A percentile compares a stretch with the other conserved stretches of the same genome.
Evolutionary conservation across 2,797 vertebrate species (phyloP).

Genomic region (Thalassophryne amazonica): DNA sequence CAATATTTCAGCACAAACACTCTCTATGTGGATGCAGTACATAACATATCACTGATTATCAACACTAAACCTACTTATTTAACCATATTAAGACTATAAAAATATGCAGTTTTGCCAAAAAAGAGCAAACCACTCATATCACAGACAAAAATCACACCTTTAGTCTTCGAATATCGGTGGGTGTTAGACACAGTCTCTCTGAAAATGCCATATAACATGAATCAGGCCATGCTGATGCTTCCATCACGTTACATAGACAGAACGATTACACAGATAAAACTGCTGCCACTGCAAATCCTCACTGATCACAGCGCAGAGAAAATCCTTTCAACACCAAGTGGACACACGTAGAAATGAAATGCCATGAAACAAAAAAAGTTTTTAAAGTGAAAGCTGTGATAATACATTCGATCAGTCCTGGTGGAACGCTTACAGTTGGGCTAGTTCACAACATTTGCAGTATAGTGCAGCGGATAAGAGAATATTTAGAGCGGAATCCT

Average conservation of each 20-base stretch:
- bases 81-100: slow-evolving; percentile 5
- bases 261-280: too few species aligned
- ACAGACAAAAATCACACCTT: background rate
- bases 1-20: background rate
- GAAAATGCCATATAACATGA: background rate
- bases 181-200: too few species aligned
- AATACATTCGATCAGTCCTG: slow-evolving; percentile 45
- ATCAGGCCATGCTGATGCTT: background rate
- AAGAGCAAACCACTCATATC: background rate
- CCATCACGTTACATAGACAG: too few species aligned
- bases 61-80: slow-evolving; percentile 1
- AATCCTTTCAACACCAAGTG: background rate
- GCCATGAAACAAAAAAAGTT: background rate
- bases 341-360: background rate
- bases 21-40: background rate
- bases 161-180: background rate
- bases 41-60: slow-evolving; percentile 4
- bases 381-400: background rate
- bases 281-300: too few species aligned
- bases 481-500: too few species aligned
- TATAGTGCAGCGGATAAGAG: background rate
- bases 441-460: slow-evolving; percentile 9
- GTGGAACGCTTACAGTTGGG: background rate
- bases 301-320: background rate
- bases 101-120: slow-evolving; percentile 20